Percentiles rank a stretch among this genome's conserved stretches.
Conservation (phyloP, 2,113 vertebrate genomes). For the Sturnus vulgaris region DNA sequence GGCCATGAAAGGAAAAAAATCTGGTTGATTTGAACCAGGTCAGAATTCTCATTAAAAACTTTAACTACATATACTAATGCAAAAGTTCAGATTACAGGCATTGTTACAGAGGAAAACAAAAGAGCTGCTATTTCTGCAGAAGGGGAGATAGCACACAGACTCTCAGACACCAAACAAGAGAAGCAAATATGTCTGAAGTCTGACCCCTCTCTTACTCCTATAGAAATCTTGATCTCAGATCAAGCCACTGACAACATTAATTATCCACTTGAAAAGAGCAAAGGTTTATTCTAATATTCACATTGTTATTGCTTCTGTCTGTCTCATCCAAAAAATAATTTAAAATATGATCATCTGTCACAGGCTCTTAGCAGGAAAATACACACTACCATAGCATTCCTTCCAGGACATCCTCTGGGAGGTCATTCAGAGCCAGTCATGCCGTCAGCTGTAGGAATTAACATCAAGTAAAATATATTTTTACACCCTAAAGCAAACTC, state of each 20-base stretch:
- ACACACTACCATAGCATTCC: background rate
- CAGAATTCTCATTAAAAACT: slow-evolving; percentile 28
- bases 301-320: background rate
- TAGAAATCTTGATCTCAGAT: background rate
- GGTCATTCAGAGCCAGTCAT: background rate
- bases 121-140: background rate
- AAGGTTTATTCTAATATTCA: slow-evolving; percentile 34
- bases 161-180: background rate
- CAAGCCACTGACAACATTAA: background rate
- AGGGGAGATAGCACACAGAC: background rate
- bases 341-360: background rate
- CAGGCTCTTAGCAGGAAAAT: background rate
- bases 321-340: background rate
- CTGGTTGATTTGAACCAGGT: slow-evolving; percentile 1
- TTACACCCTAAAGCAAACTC: slow-evolving; percentile 2
- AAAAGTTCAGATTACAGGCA: slow-evolving; percentile 18
- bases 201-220: background rate
- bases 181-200: background rate
- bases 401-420: slow-evolving; percentile 15
- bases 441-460: background rate
- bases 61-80: background rate
- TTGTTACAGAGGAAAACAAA: background rate
- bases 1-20: background rate
- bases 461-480: background rate
- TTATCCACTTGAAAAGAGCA: background rate